A percentile compares a stretch with the other conserved stretches of the same genome.
These are phyloP conservation scores for Platalea minor DNA, from an alignment of 2,797 vertebrate species.

Conservation along the genomic window DNA sequence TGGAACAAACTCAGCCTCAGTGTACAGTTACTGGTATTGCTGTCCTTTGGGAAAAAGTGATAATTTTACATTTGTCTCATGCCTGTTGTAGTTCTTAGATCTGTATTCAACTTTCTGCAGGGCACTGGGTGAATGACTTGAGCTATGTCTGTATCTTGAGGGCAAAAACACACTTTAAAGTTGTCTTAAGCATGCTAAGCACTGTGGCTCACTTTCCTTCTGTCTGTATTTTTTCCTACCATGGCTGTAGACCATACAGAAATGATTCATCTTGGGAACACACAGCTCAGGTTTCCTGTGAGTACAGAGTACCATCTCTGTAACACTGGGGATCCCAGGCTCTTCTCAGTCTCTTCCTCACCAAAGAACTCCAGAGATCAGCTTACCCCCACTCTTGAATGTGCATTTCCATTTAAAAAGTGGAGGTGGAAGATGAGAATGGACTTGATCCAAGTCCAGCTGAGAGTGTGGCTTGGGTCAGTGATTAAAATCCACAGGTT, in stretches of 20 bases:
- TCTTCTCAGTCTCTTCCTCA: background rate
- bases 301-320: background rate
- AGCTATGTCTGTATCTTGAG: background rate
- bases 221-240: background rate
- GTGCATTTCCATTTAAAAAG: background rate
- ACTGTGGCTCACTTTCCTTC: background rate
- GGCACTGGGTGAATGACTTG: background rate
- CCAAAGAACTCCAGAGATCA: background rate
- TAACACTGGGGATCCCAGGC: background rate
- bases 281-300: background rate
- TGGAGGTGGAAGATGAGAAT: background rate
- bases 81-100: background rate
- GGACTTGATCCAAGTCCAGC: background rate
- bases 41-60: background rate
- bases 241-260: background rate
- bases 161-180: background rate
- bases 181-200: background rate
- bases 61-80: background rate
- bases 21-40: background rate
- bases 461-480: background rate
- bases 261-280: background rate
- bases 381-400: background rate
- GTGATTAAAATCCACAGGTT: background rate
- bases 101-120: background rate
- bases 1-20: background rate